Evolutionary conservation across 2,797 vertebrate genomes (phyloP).

Genomic region (Alca torda): DNA sequence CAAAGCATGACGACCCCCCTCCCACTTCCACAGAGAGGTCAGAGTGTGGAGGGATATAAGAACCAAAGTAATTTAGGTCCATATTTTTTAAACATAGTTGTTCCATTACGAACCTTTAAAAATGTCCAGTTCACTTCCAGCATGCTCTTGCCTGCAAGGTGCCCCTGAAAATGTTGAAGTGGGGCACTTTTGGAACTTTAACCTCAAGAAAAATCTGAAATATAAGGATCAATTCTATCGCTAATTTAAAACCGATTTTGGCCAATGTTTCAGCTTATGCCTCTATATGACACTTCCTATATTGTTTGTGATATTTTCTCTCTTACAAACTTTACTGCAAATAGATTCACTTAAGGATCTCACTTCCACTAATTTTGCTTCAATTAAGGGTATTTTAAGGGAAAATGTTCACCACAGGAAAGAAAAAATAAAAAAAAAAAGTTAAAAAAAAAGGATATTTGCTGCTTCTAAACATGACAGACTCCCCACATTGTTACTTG

Average conservation of each 20-base stretch:
- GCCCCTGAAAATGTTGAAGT: background rate
- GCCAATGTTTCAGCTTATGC: background rate
- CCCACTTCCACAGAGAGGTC: background rate
- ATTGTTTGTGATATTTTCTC: background rate
- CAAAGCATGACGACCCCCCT: fast-evolving
- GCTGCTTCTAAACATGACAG: background rate
- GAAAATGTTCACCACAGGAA: background rate
- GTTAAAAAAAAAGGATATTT: background rate
- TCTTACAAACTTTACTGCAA: background rate
- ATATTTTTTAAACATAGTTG: background rate
- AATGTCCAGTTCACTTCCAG: background rate
- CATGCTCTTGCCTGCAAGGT: background rate
- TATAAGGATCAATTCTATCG: background rate
- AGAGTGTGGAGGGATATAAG: background rate
- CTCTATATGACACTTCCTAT: background rate
- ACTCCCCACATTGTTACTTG: fast-evolving
- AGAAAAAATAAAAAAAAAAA: background rate
- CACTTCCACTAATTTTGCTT: background rate
- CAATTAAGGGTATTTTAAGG: background rate
- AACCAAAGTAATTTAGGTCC: background rate
- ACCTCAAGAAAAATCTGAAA: background rate
- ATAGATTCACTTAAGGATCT: background rate
- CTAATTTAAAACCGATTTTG: background rate
- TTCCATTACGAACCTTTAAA: background rate
- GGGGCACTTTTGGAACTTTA: background rate